phyloP scores from a whole-genome alignment of 2,113 vertebrate genomes.

The Lucifuga dentata region DNA sequence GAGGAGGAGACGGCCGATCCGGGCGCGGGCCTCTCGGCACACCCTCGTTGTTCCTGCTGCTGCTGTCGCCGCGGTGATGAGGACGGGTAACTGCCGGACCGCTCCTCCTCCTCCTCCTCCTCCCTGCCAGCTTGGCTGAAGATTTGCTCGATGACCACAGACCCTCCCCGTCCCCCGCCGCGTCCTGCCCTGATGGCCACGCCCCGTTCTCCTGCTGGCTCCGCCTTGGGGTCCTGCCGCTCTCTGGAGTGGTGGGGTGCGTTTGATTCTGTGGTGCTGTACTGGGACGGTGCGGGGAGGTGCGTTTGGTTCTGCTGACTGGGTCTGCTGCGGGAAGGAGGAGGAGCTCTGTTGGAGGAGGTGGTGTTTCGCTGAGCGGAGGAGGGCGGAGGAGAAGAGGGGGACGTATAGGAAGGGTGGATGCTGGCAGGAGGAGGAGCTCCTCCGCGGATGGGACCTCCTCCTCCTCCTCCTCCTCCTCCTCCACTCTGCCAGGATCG shows the following conservation, averaged over 20 bases:
- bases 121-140: conserved; percentile 31
- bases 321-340: conserved; percentile 58
- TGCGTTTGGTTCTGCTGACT: conserved; percentile 43
- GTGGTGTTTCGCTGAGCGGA: conserved; percentile 32
- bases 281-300: conserved; percentile 43
- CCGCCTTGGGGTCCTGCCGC: conserved; percentile 40
- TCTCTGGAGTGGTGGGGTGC: conserved; percentile 50
- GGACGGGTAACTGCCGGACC: conserved; percentile 44
- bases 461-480: conserved; percentile 43
- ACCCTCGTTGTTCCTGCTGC: conserved; percentile 34
- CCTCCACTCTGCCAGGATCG: conserved; percentile 77
- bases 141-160: conserved; percentile 62
- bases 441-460: conserved; percentile 42
- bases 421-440: conserved; percentile 39
- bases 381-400: conserved; percentile 20
- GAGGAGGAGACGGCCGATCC: conserved; percentile 43
- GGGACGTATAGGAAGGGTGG: conserved; percentile 32
- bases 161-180: conserved; percentile 33
- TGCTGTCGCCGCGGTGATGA: conserved; percentile 72
- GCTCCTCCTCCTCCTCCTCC: conserved; percentile 52
- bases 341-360: conserved; percentile 40
- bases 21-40: conserved; percentile 15
- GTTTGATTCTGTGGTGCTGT: conserved; percentile 57
- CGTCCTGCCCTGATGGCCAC: conserved; percentile 41
- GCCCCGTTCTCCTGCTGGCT: conserved; percentile 41